A percentile compares a stretch with the other conserved stretches of the same genome.
These are phyloP conservation scores for Neodiprion fabricii DNA, from an alignment of 1,140 invertebrate species.

Conservation along the genomic window DNA sequence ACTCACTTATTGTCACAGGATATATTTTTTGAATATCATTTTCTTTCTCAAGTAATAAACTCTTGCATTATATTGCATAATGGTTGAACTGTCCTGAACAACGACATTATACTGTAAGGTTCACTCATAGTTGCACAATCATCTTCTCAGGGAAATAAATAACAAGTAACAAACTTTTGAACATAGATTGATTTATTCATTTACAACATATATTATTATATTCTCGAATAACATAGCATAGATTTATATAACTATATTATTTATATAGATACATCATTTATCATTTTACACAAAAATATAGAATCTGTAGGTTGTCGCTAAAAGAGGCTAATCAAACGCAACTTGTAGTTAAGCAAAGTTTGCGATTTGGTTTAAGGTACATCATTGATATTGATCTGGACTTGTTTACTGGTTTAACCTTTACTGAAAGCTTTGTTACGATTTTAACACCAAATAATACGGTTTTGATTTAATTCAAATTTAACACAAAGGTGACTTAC, in stretches of 20 bases:
- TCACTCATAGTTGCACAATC: not conserved
- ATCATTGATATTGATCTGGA: slow-evolving; percentile 17
- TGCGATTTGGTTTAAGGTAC: slow-evolving; percentile 15
- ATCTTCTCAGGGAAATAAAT: not conserved
- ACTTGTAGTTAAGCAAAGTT: slow-evolving; percentile 22
- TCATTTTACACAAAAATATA: slow-evolving; percentile 60
- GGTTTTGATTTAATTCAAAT: not conserved
- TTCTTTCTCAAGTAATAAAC: not conserved
- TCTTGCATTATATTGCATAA: no score
- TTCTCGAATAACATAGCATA: slow-evolving; percentile 54
- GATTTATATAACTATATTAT: slow-evolving; percentile 40
- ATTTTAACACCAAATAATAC: not conserved
- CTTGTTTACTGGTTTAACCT: not conserved
- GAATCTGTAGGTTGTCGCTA: slow-evolving; percentile 51
- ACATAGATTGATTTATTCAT: slow-evolving; percentile 60
- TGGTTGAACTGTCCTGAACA: no score
- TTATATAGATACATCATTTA: slow-evolving; percentile 37
- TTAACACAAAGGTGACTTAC: not conserved
- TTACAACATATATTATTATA: slow-evolving; percentile 60
- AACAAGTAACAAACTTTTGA: slow-evolving; percentile 33
- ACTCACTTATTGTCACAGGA: not conserved
- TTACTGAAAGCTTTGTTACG: not conserved
- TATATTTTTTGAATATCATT: slow-evolving; percentile 6
- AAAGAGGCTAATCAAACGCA: slow-evolving; percentile 46
- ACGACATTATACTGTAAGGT: no score